Evolutionary conservation across 2,797 vertebrate genomes (phyloP).

Genomic region (Esox masquinongy): DNA sequence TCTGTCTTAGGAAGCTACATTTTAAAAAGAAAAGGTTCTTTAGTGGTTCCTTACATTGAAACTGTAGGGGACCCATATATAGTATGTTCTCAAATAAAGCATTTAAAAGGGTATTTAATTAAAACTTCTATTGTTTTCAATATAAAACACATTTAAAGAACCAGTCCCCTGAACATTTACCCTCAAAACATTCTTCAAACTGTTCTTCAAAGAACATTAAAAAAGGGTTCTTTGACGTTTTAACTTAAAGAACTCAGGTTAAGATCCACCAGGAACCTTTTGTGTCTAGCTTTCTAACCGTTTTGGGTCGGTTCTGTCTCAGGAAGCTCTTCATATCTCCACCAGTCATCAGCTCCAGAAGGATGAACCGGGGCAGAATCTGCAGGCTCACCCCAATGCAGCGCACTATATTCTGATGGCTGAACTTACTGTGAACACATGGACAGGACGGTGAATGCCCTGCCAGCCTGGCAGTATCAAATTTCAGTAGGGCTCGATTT

Average conservation of each 20-base stretch:
- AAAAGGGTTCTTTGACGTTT: no score
- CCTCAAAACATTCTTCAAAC: background rate
- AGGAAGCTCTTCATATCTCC: slow-evolving; percentile 95
- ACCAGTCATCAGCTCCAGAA: slow-evolving; percentile 93
- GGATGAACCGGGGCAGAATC: slow-evolving; percentile 87
- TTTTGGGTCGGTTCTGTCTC: slow-evolving; percentile 83
- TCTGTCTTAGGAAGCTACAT: background rate
- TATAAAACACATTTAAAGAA: no score
- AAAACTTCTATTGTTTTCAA: no score
- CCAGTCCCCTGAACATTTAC: background rate
- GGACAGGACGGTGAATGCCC: background rate
- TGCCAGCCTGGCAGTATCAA: background rate
- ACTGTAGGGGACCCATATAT: no score
- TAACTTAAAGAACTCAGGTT: no score
- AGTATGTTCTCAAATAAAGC: no score
- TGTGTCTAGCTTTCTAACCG: slow-evolving; percentile 64
- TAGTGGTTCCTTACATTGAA: no score
- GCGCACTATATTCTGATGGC: slow-evolving; percentile 86
- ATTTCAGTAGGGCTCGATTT: background rate
- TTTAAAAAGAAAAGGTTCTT: no score
- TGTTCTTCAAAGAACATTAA: no score
- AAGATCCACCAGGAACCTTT: no score
- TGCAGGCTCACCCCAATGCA: slow-evolving; percentile 90
- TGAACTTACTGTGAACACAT: slow-evolving; percentile 83
- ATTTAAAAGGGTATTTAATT: no score